Conservation (phyloP, 1,140 invertebrate genomes). For the Philaenus spumarius region DNA sequence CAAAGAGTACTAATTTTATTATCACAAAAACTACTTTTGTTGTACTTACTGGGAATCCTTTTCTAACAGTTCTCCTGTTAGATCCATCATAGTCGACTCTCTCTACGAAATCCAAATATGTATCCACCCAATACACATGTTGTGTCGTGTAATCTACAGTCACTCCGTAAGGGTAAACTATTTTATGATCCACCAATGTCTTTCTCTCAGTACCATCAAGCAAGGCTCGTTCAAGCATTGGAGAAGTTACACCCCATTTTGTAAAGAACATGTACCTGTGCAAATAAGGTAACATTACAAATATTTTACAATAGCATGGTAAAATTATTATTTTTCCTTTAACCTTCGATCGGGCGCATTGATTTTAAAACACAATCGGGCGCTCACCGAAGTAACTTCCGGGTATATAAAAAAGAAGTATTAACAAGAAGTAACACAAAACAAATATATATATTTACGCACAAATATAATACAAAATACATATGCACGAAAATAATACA, state of each 20-base stretch:
- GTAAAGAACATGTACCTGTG: constrained; percentile 66
- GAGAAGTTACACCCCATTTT: constrained; percentile 57
- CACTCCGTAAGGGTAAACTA: constrained; percentile 66
- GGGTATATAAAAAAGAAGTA: too few relatives aligned
- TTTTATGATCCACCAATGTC: constrained; percentile 50
- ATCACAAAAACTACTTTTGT: neutral
- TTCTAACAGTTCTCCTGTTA: constrained; percentile 55
- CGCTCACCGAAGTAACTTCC: too few relatives aligned
- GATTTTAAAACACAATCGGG: too few relatives aligned
- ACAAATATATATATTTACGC: too few relatives aligned
- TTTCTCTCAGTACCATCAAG: constrained; percentile 53
- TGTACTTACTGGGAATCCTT: constrained; percentile 45
- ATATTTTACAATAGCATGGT: too few relatives aligned
- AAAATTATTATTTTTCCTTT: too few relatives aligned
- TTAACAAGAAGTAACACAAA: too few relatives aligned
- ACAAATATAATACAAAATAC: too few relatives aligned
- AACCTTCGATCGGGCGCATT: too few relatives aligned
- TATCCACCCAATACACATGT: constrained; percentile 73
- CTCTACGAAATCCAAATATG: constrained; percentile 66
- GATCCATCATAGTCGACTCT: constrained; percentile 61
- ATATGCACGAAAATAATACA: too few relatives aligned
- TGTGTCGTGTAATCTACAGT: constrained; percentile 63
- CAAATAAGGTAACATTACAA: too few relatives aligned
- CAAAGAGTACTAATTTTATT: neutral
- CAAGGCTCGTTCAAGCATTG: constrained; percentile 53